phyloP scores from a whole-genome alignment of 1,140 invertebrate species.

The Drosophila aff. region DNA sequence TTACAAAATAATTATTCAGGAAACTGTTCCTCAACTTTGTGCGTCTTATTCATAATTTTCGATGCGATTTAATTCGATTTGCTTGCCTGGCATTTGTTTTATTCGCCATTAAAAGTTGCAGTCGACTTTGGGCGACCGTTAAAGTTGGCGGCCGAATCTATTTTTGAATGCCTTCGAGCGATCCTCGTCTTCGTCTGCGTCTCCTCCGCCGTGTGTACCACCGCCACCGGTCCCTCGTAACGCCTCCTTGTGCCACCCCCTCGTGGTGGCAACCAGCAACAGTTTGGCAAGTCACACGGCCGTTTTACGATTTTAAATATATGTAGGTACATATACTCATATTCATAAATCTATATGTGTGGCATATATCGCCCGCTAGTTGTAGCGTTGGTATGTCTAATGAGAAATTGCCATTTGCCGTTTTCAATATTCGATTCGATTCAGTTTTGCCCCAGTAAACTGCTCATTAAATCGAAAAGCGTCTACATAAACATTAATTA shows the following conservation, averaged over 20 bases:
- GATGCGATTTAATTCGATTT: conserved; percentile 49
- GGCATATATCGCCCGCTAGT: conserved; percentile 16
- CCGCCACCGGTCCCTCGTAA: neutral
- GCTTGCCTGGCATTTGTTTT: conserved; percentile 61
- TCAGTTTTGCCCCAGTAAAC: conserved; percentile 49
- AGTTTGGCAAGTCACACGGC: conserved; percentile 32
- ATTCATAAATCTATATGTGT: conserved; percentile 18
- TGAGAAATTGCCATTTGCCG: conserved; percentile 41
- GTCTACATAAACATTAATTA: conserved; percentile 38
- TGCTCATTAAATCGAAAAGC: conserved; percentile 57
- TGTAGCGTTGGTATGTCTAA: conserved; percentile 39
- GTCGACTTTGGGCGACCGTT: conserved; percentile 57
- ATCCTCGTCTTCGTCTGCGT: neutral
- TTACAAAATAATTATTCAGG: neutral
- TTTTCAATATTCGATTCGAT: conserved; percentile 47
- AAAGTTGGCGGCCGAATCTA: conserved; percentile 69
- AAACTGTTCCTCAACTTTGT: conserved; percentile 16
- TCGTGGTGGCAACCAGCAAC: neutral
- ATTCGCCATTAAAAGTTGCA: conserved; percentile 77
- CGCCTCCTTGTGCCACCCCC: conserved; percentile 3
- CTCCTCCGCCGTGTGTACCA: conserved; percentile 3
- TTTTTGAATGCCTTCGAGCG: conserved; percentile 49
- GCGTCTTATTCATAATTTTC: conserved; percentile 37
- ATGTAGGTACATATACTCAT: neutral
- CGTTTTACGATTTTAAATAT: conserved; percentile 37